Evolutionary conservation across 1,140 invertebrate genomes (phyloP).

Genomic region (Heliconius congener): DNA sequence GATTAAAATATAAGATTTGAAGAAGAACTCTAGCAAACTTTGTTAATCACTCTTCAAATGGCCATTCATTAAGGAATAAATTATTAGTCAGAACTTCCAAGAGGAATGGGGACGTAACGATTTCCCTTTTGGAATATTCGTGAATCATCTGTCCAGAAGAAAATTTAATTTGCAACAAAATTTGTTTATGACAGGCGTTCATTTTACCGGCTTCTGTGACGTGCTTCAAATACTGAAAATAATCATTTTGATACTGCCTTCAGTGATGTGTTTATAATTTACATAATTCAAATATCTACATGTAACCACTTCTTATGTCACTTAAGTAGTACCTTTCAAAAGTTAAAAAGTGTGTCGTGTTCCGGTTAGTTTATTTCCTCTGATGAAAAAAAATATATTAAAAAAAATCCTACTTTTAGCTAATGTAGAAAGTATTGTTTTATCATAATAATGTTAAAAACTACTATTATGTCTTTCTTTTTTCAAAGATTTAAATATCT

Average conservation of each 20-base stretch:
- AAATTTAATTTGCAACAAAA: constrained; percentile 15
- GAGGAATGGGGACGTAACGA: not conserved
- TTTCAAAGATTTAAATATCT: no score
- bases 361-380: no score
- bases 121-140: not conserved
- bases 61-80: constrained; percentile 48
- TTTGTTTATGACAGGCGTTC: constrained; percentile 7
- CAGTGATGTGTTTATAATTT: not conserved
- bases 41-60: constrained; percentile 61
- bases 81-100: constrained; percentile 18
- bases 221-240: not conserved
- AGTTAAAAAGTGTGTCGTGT: no score
- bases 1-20: not conserved
- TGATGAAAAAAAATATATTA: no score
- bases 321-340: no score
- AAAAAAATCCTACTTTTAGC: no score
- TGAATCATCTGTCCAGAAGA: constrained; percentile 12
- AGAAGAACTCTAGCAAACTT: constrained; percentile 47
- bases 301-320: no score
- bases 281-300: no score
- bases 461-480: no score
- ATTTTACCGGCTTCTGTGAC: not conserved
- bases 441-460: no score
- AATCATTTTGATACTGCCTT: not conserved
- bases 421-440: no score